A percentile compares a stretch with the other conserved stretches of the same genome.
phyloP scores from a whole-genome alignment of 2,113 vertebrate genomes.

The Hippocampus comes region DNA sequence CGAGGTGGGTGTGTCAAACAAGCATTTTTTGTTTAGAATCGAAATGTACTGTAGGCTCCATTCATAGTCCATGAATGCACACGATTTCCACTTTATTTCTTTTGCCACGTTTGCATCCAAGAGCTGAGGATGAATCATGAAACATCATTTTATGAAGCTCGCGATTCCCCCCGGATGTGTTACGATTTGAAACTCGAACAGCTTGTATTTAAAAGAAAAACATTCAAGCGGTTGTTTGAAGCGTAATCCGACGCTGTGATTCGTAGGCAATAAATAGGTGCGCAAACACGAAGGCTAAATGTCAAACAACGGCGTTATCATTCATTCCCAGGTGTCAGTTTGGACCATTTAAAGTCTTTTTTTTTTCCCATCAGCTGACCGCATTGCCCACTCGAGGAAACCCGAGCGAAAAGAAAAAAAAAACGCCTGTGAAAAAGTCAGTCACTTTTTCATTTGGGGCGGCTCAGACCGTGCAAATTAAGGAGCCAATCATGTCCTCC shows the following conservation, averaged over 20 bases:
- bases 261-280: constrained; percentile 2
- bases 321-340: neutral
- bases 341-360: neutral
- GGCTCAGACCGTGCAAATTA: neutral
- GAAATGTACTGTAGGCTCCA: neutral
- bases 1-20: neutral
- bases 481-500: neutral
- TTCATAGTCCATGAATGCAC: neutral
- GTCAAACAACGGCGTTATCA: neutral
- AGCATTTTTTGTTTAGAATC: neutral
- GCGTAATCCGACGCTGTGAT: neutral
- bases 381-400: neutral
- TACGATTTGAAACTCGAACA: neutral
- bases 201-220: neutral
- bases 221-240: neutral
- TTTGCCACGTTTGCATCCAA: neutral
- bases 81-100: neutral
- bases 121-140: neutral
- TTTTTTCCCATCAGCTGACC: neutral
- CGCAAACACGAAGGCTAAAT: neutral
- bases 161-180: neutral
- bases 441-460: neutral
- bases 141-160: neutral
- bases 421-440: too few species aligned
- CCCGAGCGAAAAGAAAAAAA: neutral